These are phyloP conservation scores for Anhinga anhinga DNA, from an alignment of 2,113 vertebrate genomes.

Conservation along the genomic window DNA sequence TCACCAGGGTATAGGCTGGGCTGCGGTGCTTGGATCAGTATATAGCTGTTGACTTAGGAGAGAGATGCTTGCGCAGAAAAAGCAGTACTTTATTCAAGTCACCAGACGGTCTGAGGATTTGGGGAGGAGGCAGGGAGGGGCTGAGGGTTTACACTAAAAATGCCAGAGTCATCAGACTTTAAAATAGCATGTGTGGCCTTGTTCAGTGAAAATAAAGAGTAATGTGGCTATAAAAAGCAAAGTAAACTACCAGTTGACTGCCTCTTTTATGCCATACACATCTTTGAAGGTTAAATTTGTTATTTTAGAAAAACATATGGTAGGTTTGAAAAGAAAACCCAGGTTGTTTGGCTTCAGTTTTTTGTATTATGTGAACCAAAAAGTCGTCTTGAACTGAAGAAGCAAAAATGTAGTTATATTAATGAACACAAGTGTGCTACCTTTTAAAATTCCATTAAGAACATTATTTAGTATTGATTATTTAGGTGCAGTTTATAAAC, in stretches of 20 bases:
- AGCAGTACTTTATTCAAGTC: constrained; percentile 72
- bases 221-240: constrained; percentile 62
- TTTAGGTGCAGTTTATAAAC: background rate
- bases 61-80: constrained; percentile 64
- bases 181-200: constrained; percentile 73
- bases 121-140: constrained; percentile 63
- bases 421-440: background rate
- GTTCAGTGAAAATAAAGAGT: constrained; percentile 50
- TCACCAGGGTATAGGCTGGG: constrained; percentile 15
- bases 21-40: constrained; percentile 6
- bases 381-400: background rate
- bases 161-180: constrained; percentile 74
- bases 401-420: background rate
- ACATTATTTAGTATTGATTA: background rate
- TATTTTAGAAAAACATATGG: constrained; percentile 67
- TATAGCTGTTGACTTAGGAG: constrained; percentile 47
- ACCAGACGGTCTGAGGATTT: constrained; percentile 68
- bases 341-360: background rate
- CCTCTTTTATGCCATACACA: constrained; percentile 39
- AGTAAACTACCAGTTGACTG: constrained; percentile 64
- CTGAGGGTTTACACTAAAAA: constrained; percentile 57
- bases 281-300: constrained; percentile 63
- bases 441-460: background rate
- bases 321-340: constrained; percentile 7
- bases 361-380: constrained; percentile 2